Evolutionary conservation across 1,140 invertebrate species (phyloP).

Genomic region (Zaprionus taronus): DNA sequence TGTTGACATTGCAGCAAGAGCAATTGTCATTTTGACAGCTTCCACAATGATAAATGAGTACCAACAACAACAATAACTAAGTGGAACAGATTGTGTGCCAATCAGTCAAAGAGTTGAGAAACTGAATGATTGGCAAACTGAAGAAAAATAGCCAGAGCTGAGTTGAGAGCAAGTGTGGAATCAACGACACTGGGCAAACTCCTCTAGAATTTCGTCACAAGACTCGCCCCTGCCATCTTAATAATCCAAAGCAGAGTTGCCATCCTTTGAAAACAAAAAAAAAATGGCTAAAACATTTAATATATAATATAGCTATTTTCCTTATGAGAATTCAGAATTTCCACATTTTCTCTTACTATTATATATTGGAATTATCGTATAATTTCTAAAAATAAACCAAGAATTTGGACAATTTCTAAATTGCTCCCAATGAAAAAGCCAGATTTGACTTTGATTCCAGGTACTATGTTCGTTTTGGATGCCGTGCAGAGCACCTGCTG

Average conservation of each 20-base stretch:
- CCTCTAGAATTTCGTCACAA: neutral
- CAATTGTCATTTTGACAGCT: conserved; percentile 54
- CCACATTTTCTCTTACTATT: too few species aligned
- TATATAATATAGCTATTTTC: too few species aligned
- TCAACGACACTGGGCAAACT: neutral
- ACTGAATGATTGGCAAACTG: neutral
- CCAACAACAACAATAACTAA: conserved; percentile 25
- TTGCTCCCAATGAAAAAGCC: too few species aligned
- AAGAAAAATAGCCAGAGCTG: neutral
- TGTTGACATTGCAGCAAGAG: conserved; percentile 34
- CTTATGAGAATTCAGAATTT: too few species aligned
- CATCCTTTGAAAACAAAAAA: too few species aligned
- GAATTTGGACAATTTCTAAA: too few species aligned
- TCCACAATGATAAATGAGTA: conserved; percentile 49
- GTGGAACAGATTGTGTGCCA: conserved; percentile 42
- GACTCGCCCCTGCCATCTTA: neutral
- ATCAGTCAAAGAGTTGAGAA: conserved; percentile 11
- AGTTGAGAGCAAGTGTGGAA: neutral
- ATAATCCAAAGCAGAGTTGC: neutral
- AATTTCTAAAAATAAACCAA: too few species aligned
- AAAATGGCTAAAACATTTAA: too few species aligned
- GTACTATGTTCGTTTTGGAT: neutral
- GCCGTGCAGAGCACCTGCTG: neutral
- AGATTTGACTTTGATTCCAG: neutral
- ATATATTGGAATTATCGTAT: too few species aligned